A percentile compares a stretch with the other conserved stretches of the same genome.
These are phyloP conservation scores for Melanotaenia duboulayi DNA, from an alignment of 2,113 vertebrate genomes.

Conservation along the genomic window DNA sequence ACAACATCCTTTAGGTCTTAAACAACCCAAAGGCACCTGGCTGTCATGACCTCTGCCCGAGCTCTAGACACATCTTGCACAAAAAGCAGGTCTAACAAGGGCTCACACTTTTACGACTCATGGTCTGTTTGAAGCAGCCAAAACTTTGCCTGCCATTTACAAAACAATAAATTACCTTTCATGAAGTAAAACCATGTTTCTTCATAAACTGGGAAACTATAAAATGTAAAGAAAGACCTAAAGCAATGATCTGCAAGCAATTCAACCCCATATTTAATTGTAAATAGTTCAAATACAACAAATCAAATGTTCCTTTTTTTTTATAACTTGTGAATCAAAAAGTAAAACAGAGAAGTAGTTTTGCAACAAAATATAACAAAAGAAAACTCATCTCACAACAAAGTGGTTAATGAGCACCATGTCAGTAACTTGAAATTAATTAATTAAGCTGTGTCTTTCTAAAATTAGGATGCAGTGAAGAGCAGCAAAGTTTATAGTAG, in stretches of 20 bases:
- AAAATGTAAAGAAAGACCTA: neutral
- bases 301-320: too few relatives aligned
- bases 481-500: too few relatives aligned
- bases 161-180: slow-evolving; percentile 51
- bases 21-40: slow-evolving; percentile 77
- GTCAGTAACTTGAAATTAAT: too few relatives aligned
- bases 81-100: slow-evolving; percentile 76
- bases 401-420: too few relatives aligned
- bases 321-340: too few relatives aligned
- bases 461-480: too few relatives aligned
- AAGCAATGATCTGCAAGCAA: neutral
- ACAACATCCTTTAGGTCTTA: slow-evolving; percentile 51
- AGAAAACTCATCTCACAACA: too few relatives aligned
- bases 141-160: slow-evolving; percentile 67
- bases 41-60: slow-evolving; percentile 74
- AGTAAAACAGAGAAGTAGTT: too few relatives aligned
- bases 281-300: too few relatives aligned
- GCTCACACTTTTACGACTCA: slow-evolving; percentile 74
- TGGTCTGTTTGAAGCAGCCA: slow-evolving; percentile 78
- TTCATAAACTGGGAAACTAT: neutral
- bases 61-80: slow-evolving; percentile 72
- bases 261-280: neutral
- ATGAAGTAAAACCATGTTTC: neutral
- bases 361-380: too few relatives aligned
- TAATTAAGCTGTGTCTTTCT: too few relatives aligned